phyloP scores from a whole-genome alignment of 1,140 invertebrate genomes.

The Macrotrachela quadricornifera region DNA sequence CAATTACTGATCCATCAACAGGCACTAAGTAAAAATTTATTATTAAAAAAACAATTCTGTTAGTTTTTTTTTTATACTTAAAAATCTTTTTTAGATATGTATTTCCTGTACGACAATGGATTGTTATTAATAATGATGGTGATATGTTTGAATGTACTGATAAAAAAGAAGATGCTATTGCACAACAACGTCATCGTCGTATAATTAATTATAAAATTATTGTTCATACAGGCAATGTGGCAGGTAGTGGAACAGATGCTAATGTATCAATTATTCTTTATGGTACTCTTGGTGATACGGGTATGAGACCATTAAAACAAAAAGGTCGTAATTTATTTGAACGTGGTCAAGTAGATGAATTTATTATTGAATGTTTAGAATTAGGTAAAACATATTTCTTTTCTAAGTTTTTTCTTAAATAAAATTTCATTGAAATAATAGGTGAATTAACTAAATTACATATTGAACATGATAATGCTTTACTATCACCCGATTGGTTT shows the following conservation, averaged over 20 bases:
- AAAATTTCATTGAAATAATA: constrained; percentile 4
- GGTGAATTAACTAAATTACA: constrained; percentile 22
- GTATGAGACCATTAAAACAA: constrained; percentile 16
- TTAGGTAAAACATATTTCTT: constrained; percentile 15
- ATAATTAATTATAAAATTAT: constrained; percentile 24
- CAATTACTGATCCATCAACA: no score
- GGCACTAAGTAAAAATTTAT: no score
- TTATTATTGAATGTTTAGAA: constrained; percentile 25
- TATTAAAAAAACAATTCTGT: no score
- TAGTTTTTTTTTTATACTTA: no score
- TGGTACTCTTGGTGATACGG: constrained; percentile 20
- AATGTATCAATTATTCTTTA: constrained; percentile 27
- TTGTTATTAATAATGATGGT: no score
- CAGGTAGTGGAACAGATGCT: constrained; percentile 29
- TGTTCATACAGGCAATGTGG: constrained; percentile 29
- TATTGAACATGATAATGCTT: constrained; percentile 28
- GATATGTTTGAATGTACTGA: no score
- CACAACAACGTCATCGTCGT: no score
- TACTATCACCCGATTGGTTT: constrained; percentile 24
- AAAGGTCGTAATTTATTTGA: constrained; percentile 27
- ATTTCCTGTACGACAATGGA: no score
- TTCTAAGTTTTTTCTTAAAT: no score
- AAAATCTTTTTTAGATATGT: no score
- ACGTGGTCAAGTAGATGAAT: constrained; percentile 19
- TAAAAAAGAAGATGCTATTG: no score